A percentile compares a stretch with the other conserved stretches of the same genome.
Conservation (phyloP, 2,888 invertebrate genomes). For the Lacanobia oleracea region DNA sequence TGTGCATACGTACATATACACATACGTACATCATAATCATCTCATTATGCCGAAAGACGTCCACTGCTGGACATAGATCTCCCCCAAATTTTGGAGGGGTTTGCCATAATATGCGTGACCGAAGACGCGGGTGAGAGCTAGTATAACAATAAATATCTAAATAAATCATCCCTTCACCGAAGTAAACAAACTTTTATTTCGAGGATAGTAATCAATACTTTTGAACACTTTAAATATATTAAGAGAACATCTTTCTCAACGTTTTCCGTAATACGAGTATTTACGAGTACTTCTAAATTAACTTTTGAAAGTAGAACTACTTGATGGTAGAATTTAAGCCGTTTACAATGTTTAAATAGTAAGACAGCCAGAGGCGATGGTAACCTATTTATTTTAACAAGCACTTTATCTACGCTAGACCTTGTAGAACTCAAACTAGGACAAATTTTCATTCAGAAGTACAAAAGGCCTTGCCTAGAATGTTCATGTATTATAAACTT, state of each 20-base stretch:
- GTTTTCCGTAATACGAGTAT: neutral
- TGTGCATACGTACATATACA: too few species aligned
- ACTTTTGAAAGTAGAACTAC: neutral
- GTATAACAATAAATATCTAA: too few species aligned
- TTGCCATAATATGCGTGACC: too few species aligned
- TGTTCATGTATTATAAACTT: neutral
- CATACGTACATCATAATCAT: too few species aligned
- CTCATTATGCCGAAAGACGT: too few species aligned
- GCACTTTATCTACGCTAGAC: slow-evolving; percentile 5
- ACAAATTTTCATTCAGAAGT: neutral
- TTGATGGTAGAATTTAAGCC: neutral
- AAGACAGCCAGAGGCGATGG: slow-evolving; percentile 1
- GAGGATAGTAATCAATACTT: neutral
- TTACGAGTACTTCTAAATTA: slow-evolving; percentile 6
- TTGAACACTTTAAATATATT: slow-evolving; percentile 5
- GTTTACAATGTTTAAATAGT: slow-evolving; percentile 10
- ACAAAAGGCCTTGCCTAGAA: neutral
- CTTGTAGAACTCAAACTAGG: neutral
- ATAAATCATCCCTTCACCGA: too few species aligned
- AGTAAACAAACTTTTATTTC: neutral
- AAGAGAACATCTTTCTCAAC: neutral
- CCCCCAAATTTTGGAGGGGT: too few species aligned
- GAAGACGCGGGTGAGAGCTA: too few species aligned
- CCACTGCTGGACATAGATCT: too few species aligned
- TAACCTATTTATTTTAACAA: slow-evolving; percentile 10